A percentile compares a stretch with the other conserved stretches of the same genome.
Evolutionary conservation across 1,140 invertebrate species (phyloP).

Genomic region (Cyclargus thomasi): DNA sequence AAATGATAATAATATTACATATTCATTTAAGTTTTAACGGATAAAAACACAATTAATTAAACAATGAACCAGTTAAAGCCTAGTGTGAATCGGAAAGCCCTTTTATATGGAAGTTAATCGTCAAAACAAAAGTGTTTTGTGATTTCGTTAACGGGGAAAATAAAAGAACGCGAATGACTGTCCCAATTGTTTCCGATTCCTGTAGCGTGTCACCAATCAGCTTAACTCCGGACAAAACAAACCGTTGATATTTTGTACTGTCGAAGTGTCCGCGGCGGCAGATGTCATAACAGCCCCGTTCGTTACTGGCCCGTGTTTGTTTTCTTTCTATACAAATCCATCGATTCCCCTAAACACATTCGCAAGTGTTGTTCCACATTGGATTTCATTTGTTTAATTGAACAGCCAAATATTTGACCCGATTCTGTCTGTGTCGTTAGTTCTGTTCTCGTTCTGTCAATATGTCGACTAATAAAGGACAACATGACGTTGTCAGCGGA

Average conservation of each 20-base stretch:
- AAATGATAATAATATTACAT: no score
- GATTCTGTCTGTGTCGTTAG: conserved; percentile 52
- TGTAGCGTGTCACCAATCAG: conserved; percentile 32
- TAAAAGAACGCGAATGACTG: conserved; percentile 34
- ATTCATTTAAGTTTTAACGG: no score
- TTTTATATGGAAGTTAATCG: background rate
- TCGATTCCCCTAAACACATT: conserved; percentile 26
- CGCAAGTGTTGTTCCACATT: conserved; percentile 24
- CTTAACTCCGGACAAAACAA: conserved; percentile 37
- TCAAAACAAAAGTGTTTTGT: conserved; percentile 17
- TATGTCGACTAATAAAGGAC: conserved; percentile 57
- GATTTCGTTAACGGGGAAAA: conserved; percentile 12
- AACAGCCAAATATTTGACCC: conserved; percentile 57
- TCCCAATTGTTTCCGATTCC: conserved; percentile 47
- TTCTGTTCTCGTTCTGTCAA: conserved; percentile 56
- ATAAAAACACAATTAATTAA: no score
- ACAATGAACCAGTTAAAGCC: background rate
- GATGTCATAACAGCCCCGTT: conserved; percentile 51
- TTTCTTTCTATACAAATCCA: conserved; percentile 36
- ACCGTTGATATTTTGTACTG: conserved; percentile 39
- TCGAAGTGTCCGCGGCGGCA: conserved; percentile 41
- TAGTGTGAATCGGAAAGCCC: background rate
- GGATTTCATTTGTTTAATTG: conserved; percentile 63
- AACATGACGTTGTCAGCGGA: conserved; percentile 32
- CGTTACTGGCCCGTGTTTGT: conserved; percentile 41